Evolutionary conservation across 2,113 vertebrate genomes (phyloP).

Genomic region (Plecotus auritus): DNA sequence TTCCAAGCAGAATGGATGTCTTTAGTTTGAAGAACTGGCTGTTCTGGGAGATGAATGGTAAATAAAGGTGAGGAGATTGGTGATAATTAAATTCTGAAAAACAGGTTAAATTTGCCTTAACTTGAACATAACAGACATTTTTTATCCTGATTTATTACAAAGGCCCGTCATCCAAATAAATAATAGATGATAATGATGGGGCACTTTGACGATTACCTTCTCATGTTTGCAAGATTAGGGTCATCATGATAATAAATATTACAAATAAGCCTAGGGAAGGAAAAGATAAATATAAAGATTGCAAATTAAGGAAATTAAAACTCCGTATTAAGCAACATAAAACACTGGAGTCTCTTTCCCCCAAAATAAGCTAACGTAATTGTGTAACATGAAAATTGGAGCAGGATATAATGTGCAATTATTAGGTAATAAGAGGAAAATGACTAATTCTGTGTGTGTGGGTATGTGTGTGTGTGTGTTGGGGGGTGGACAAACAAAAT

Average conservation of each 20-base stretch:
- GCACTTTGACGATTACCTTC: neutral
- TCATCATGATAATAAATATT: conserved; percentile 4
- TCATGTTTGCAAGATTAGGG: neutral
- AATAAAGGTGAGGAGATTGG: neutral
- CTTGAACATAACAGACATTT: neutral
- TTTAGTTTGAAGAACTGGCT: neutral
- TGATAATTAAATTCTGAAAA: neutral
- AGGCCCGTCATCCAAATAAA: neutral
- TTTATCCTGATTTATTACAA: neutral
- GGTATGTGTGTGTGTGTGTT: neutral
- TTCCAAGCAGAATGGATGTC: neutral
- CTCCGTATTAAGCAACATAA: neutral
- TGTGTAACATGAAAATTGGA: conserved; percentile 42
- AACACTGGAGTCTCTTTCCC: neutral
- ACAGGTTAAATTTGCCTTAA: neutral
- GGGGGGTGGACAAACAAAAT: neutral
- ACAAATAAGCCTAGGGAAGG: neutral
- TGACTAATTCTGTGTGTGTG: neutral
- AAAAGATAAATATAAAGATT: neutral
- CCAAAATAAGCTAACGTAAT: conserved; percentile 51
- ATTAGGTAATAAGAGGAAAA: conserved; percentile 44
- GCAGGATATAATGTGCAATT: conserved; percentile 36
- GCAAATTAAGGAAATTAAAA: conserved; percentile 52
- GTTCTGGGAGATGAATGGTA: accelerated
- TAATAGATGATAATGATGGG: neutral